Percentiles rank a stretch among this genome's conserved stretches.
Conservation (phyloP, 2,113 vertebrate species). For the Condylura cristata region DNA sequence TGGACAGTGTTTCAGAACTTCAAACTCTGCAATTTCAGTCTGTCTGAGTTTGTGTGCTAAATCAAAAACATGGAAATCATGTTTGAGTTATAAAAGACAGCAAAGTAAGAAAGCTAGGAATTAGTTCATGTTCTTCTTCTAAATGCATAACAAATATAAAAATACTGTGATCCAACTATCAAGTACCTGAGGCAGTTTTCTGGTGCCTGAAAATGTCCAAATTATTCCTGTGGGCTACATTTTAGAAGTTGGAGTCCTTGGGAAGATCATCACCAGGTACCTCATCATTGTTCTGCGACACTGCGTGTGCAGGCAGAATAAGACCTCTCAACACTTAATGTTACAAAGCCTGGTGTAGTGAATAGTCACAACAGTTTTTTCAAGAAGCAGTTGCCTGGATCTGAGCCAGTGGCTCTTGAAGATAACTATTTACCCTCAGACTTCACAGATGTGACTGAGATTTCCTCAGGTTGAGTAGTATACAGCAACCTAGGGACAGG, state of each 20-base stretch:
- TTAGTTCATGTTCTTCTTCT: neutral
- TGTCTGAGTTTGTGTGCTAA: slow-evolving; percentile 36
- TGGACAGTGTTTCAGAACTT: slow-evolving; percentile 32
- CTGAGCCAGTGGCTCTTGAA: neutral
- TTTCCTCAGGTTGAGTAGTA: neutral
- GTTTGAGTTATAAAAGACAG: slow-evolving; percentile 28
- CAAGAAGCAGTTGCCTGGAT: neutral
- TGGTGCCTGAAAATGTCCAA: slow-evolving; percentile 2
- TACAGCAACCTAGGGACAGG: neutral
- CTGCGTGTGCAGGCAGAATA: neutral
- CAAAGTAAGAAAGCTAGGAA: neutral
- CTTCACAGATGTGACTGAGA: neutral
- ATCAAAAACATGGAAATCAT: slow-evolving; percentile 59
- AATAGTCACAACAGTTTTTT: neutral
- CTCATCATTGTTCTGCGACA: neutral
- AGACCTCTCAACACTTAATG: neutral
- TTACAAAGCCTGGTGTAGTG: neutral
- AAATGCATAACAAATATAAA: slow-evolving; percentile 10
- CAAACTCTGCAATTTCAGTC: slow-evolving; percentile 6
- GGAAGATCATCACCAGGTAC: neutral
- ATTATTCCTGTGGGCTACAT: neutral
- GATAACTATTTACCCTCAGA: neutral
- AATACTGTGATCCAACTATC: neutral
- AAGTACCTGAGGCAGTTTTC: neutral
- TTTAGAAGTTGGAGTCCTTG: neutral